Evolutionary conservation across 2,797 vertebrate genomes (phyloP), one percentile per base, ranked within the genome.

Genomic region (Urocyon cinereoargenteus): DNA sequence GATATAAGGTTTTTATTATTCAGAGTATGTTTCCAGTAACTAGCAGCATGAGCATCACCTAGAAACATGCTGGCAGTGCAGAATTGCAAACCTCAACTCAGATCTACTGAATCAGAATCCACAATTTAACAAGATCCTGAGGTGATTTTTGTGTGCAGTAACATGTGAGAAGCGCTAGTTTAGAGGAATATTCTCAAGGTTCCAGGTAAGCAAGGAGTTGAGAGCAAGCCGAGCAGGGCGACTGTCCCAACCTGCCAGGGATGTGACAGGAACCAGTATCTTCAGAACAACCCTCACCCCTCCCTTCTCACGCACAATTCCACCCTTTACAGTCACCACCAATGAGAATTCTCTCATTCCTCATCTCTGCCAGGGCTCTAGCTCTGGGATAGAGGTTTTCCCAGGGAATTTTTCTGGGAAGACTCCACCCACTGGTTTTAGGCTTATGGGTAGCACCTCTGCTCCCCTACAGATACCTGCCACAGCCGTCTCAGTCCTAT

Each of bases 341-440:
- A 82, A 24, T 72, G 16, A 91, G 95, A 83, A 96, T 81, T 70
- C 93, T 11, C 64, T 84, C 62, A 78, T 62, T 66, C 34, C 6
- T 7, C 40, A 72, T 57, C 24, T 84, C n/a, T 21, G 9, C 28
- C 34, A 79, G 73, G 68, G 57, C 53, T n/a, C 49, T 61, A 91
- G 26, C 2, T 13, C 28, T 2, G n/a, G 51, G 21, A 77, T 8
- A 49, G n/a, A 86, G 64, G 3, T 31, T 94, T 92, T 89, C 45
- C 15, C 36, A 77, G 91, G 73, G 55, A 82, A 51, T 57, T 86
- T 86, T 86, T 59, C 49, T 87, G 36, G 59, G 18, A 78, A 96
- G 3, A 19, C 36, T 86, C 61, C 64, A 2, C 12, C 51, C 11
- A 2, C 31, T 11, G 68, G 34, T 86, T 84, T 36, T 7, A 84